Percentiles rank a stretch among this genome's conserved stretches.
These are phyloP conservation scores for Orcinus orca DNA, from an alignment of 2,113 vertebrate species.

Conservation along the genomic window DNA sequence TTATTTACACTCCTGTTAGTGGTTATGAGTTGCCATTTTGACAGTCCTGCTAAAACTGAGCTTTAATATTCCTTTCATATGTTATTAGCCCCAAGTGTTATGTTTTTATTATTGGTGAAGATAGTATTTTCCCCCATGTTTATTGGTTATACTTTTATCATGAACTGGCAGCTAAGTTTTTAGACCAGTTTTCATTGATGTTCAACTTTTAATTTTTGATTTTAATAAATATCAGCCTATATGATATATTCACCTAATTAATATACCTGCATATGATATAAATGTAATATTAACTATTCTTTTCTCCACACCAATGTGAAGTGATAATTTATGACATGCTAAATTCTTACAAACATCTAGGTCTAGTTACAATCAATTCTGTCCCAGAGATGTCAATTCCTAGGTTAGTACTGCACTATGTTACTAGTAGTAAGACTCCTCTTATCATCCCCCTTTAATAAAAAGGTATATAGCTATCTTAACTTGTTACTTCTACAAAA, in stretches of 20 bases:
- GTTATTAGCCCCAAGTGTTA: neutral
- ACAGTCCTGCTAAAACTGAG: neutral
- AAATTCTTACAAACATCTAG: neutral
- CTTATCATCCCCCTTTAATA: neutral
- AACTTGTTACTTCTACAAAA: neutral
- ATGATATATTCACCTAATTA: neutral
- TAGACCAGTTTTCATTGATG: neutral
- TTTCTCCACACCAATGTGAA: neutral
- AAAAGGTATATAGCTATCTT: neutral
- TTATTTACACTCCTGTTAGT: neutral
- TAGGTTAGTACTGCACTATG: neutral
- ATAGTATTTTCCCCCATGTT: neutral
- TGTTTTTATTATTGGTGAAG: neutral
- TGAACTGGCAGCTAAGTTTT: neutral
- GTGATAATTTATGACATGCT: neutral
- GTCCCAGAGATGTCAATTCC: neutral
- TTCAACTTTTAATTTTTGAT: neutral
- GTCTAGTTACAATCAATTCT: neutral
- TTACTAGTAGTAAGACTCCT: neutral
- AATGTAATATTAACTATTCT: neutral
- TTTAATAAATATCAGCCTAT: neutral
- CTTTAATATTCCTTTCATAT: neutral
- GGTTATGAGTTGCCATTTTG: neutral
- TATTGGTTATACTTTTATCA: neutral
- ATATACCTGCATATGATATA: neutral